Evolutionary conservation across 2,797 vertebrate species (phyloP).

Genomic region (Liasis olivaceus): DNA sequence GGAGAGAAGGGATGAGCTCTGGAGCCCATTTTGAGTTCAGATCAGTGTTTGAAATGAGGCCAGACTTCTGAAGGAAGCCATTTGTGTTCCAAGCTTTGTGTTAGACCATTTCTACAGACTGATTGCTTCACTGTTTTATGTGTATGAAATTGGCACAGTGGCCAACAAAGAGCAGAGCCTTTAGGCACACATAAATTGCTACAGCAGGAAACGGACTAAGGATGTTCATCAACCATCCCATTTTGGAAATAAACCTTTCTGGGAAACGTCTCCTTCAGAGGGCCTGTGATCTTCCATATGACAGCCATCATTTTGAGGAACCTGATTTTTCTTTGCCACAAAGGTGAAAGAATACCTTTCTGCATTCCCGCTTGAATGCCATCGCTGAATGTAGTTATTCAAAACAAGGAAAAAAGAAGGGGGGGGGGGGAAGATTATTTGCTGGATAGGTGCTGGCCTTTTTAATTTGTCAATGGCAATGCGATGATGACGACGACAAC

Average conservation of each 20-base stretch:
- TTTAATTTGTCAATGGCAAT: background rate
- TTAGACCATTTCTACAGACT: background rate
- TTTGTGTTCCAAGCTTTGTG: background rate
- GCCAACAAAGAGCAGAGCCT: background rate
- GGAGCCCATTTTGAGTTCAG: background rate
- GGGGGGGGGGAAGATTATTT: background rate
- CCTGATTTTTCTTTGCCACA: background rate
- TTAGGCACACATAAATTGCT: conserved; percentile 8
- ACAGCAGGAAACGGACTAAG: conserved; percentile 25
- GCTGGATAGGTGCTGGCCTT: background rate
- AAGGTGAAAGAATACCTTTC: conserved; percentile 1
- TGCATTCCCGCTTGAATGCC: conserved; percentile 14
- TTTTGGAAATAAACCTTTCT: background rate
- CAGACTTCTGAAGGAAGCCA: background rate
- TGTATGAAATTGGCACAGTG: background rate
- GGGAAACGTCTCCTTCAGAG: conserved; percentile 40
- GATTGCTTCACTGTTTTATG: background rate
- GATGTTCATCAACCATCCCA: conserved; percentile 23
- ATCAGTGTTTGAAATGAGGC: background rate
- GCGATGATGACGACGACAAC: background rate
- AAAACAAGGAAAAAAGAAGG: conserved; percentile 37
- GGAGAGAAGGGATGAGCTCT: background rate
- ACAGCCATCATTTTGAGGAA: fast-evolving
- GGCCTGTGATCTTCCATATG: background rate
- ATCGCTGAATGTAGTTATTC: conserved; percentile 43